A percentile compares a stretch with the other conserved stretches of the same genome.
These are phyloP conservation scores for Mesaphorura yosii DNA, from an alignment of 1,140 invertebrate species.

Conservation along the genomic window DNA sequence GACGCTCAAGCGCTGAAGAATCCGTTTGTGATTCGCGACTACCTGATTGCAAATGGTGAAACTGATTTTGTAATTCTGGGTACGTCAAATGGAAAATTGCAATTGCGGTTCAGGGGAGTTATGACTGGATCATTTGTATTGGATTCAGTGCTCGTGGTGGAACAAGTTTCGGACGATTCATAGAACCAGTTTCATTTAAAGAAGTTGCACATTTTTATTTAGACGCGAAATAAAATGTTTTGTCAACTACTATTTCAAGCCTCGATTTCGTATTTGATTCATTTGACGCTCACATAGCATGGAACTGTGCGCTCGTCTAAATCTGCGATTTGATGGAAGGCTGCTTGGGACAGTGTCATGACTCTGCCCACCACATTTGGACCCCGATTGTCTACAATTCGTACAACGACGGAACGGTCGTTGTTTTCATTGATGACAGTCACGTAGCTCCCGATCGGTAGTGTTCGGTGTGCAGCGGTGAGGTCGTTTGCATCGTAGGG, in stretches of 20 bases:
- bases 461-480: conserved; percentile 7
- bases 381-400: conserved; percentile 5
- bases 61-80: background rate
- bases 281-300: conserved; percentile 1
- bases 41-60: background rate
- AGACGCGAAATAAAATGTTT: too few species aligned
- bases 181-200: too few species aligned
- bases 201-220: too few species aligned
- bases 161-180: too few species aligned
- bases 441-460: conserved; percentile 13
- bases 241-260: too few species aligned
- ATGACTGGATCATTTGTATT: too few species aligned
- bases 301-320: conserved; percentile 13
- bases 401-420: conserved; percentile 6
- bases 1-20: background rate
- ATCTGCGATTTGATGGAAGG: conserved; percentile 13
- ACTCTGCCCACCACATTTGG: conserved; percentile 5
- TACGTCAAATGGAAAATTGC: background rate
- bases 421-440: conserved; percentile 6
- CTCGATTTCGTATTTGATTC: too few species aligned
- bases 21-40: background rate
- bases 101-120: too few species aligned
- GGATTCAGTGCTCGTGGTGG: too few species aligned
- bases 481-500: too few species aligned
- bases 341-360: conserved; percentile 13